These are phyloP conservation scores for Entomobrya proxima DNA, from an alignment of 2,888 invertebrate genomes.

Conservation along the genomic window DNA sequence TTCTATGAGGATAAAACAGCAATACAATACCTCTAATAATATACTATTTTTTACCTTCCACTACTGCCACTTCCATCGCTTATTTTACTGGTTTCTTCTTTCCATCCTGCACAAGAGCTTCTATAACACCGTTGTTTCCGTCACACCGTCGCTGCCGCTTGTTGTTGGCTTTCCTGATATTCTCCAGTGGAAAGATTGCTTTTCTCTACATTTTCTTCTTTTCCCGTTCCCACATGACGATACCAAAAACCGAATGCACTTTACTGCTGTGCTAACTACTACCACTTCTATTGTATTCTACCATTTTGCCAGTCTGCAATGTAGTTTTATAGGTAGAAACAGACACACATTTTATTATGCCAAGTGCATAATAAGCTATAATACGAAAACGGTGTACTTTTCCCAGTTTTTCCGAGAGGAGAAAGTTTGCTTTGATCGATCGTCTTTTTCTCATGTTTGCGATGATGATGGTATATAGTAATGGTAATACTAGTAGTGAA, in stretches of 20 bases:
- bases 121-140: constrained; percentile 37
- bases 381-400: constrained; percentile 65
- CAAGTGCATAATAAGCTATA: constrained; percentile 64
- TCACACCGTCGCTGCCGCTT: constrained; percentile 38
- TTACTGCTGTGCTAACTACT: background rate
- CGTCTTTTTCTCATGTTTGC: constrained; percentile 63
- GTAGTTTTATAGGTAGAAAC: background rate
- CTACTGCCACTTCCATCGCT: background rate
- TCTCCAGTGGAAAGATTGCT: constrained; percentile 39
- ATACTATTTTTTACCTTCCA: background rate
- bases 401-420: constrained; percentile 76
- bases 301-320: background rate
- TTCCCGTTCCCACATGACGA: constrained; percentile 1
- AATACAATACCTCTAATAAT: background rate
- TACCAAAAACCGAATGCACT: constrained; percentile 43
- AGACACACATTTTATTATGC: constrained; percentile 53
- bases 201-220: constrained; percentile 21
- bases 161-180: constrained; percentile 13
- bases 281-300: background rate
- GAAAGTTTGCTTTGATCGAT: constrained; percentile 76
- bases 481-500: background rate
- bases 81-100: background rate
- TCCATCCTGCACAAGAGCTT: background rate
- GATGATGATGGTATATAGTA: constrained; percentile 13
- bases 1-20: background rate